Base-by-base conservation (phyloP, 37 sponge, comb jelly and placozoan species). In the Beroe ovata region DNA sequence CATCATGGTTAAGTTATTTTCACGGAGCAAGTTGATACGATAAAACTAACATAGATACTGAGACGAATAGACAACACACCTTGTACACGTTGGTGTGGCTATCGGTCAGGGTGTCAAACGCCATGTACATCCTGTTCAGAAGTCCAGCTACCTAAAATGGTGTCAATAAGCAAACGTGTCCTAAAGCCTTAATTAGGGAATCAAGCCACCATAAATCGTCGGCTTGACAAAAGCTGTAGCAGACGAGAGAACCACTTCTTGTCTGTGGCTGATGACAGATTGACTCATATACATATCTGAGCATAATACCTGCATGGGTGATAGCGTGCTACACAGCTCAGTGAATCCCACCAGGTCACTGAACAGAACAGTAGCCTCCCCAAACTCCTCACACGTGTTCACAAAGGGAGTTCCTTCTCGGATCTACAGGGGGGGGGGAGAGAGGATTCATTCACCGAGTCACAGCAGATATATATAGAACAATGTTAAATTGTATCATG, bases 371-470 rank as follows among this genome's bases (percentile, higher is more conserved):
- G 84, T 77, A 21, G 54, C 84, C 25, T 77, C 84, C 20, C 84
- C 41, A 41, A 36, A 77, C 84, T 77, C 84, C 33, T 77, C 54
- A 77, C 84, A 77, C 28, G 84, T 77, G 84, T 77, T 77, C 1
- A 77, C 84, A 77, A 77, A 77, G 38, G 84, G 84, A 0, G 84
- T 77, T 40, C 84, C 84, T n/a, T 77, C 84, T 6, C 84, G 35
- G 8, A 77, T 77, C 84, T 77, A 34, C 8, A n/a, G 63, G 20
- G 63, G 63, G 63, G 63, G 29, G 29, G 21, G 63, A n/a, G 63
- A n/a, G 63, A n/a, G n/a, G n/a, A n/a, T n/a, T n/a, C n/a, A n/a
- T n/a, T n/a, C n/a, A n/a, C n/a, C n/a, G n/a, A n/a, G n/a, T n/a
- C n/a, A n/a, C n/a, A n/a, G n/a, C n/a, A n/a, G n/a, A n/a, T n/a